Evolutionary conservation across 2,888 invertebrate genomes (phyloP), one percentile per base, ranked within the genome.

Genomic region (Cryptops parisi): DNA sequence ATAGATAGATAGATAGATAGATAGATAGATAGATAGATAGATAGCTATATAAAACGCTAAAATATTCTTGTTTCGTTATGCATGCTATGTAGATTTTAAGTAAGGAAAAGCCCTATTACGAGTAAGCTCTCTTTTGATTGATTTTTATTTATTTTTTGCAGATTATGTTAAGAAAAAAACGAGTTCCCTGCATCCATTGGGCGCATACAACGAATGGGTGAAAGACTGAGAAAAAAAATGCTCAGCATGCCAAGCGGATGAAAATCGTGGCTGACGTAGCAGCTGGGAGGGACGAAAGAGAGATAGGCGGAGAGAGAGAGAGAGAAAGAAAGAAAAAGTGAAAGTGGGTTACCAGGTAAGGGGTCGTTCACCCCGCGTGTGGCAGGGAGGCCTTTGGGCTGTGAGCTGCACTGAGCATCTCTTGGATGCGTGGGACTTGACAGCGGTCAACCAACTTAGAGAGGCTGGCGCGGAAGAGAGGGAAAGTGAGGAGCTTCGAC

Each of bases 311-410:
- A 15, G 15, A 33, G 15, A 33, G 33, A 33, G 33, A 6, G 33
- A 33, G 33, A 15, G 33, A 33, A 15, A 33, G 33, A 33, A 15
- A 33, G 33, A 33, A 43, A 51, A 51, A 51, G 51, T 9, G 51
- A 51, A 51, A 51, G 51, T 51, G 51, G 51, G 51, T 51, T 51
- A 51, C 24, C 51, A 51, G 51, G 51, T 51, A 51, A 51, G 51
- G 21, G 51, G 51, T 51, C 51, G 41, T 25, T 51, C 19, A 51
- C 41, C 51, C 43, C 33, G 25, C 21, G 23, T n/a, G 38, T 26
- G 25, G 49, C 39, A 21, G n/a, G 17, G 25, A 43, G 24, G 9
- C 22, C 6, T 4, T n/a, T 19, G 9, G 21, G 6, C 6, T 4
- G 46, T 5, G 6, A 46, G 46, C 22, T 47, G 25, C 47, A 27